These are phyloP conservation scores for Crax fasciolata DNA, from an alignment of 2,797 vertebrate genomes.

Conservation along the genomic window DNA sequence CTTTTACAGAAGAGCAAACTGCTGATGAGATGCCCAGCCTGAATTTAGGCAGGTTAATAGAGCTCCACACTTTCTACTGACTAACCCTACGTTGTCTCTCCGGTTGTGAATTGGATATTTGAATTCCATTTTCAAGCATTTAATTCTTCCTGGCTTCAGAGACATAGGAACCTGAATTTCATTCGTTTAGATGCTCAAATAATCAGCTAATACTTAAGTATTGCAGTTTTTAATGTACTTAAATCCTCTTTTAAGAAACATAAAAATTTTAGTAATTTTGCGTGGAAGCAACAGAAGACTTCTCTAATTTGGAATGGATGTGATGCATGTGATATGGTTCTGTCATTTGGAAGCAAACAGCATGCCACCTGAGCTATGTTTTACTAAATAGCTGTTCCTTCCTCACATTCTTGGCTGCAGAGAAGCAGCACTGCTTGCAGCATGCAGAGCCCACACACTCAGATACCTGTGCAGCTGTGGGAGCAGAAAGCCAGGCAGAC, in stretches of 20 bases:
- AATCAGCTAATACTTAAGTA: background rate
- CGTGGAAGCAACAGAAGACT: background rate
- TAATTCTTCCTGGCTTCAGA: background rate
- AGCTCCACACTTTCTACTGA: background rate
- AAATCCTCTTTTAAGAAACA: background rate
- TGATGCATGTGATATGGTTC: accelerated
- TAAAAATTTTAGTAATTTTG: background rate
- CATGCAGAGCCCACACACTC: background rate
- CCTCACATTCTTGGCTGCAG: background rate
- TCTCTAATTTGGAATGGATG: background rate
- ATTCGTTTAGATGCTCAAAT: background rate
- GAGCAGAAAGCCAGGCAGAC: background rate
- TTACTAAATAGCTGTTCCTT: background rate
- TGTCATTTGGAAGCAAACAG: background rate
- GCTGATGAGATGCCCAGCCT: background rate
- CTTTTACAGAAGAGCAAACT: background rate
- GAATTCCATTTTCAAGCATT: background rate
- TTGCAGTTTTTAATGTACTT: background rate
- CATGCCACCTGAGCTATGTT: background rate
- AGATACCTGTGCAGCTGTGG: background rate
- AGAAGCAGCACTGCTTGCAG: background rate
- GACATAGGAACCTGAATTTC: background rate
- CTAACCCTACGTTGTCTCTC: background rate
- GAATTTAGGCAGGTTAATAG: background rate
- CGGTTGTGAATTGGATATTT: background rate